Conservation (phyloP, 2,113 vertebrate genomes). For the Alexandromys fortis region DNA sequence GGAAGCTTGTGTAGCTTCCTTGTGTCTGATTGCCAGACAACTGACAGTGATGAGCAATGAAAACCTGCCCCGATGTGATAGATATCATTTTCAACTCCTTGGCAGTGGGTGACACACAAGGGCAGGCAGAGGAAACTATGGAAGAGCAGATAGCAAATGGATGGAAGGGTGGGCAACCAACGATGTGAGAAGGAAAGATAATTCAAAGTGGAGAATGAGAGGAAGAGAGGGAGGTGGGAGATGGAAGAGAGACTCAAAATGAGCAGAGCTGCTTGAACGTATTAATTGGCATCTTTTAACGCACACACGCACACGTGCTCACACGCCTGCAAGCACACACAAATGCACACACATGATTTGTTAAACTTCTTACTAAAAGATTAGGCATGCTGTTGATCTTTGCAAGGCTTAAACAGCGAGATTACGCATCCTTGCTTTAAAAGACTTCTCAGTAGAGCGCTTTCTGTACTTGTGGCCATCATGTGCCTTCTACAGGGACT, state of each 20-base stretch:
- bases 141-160: conserved; percentile 9
- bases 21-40: background rate
- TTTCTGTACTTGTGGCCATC: background rate
- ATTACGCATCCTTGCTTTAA: background rate
- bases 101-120: background rate
- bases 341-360: background rate
- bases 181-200: background rate
- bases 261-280: background rate
- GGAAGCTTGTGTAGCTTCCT: background rate
- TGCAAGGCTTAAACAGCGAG: conserved; percentile 1
- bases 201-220: background rate
- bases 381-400: background rate
- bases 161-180: conserved; percentile 17
- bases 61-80: conserved; percentile 38
- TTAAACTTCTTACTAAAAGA: background rate
- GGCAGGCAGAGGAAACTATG: background rate
- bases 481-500: background rate
- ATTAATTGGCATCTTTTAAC: background rate
- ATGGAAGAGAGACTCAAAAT: background rate
- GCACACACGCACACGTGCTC: background rate
- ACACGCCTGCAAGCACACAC: background rate
- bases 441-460: background rate
- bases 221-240: background rate
- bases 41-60: conserved; percentile 39
- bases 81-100: conserved; percentile 24